Evolutionary conservation across 2,113 vertebrate species (phyloP), one percentile per base, ranked within the genome.

Genomic region (Vulpes lagopus): DNA sequence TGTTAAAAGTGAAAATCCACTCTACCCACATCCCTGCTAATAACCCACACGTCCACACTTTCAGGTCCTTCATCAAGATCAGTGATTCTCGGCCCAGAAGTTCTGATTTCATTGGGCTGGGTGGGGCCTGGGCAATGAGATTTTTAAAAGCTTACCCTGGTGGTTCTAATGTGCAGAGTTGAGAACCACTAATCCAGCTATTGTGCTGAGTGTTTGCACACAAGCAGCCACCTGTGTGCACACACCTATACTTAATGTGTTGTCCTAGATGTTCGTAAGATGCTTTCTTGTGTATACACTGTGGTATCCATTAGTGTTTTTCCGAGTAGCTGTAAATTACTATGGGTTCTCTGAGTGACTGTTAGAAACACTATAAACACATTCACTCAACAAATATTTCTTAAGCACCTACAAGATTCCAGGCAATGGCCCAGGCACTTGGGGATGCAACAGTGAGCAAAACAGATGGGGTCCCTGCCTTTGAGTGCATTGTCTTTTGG

Each of bases 281-380:
- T 30, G 30, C 64, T 17, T 76, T 86, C 76, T 76, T 83, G 43
- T 32, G 11, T 97, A n/a, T 60, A 71, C 83, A 73, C 57, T 67
- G 16, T 65, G 62, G 35, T 53, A 23, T 17, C 79, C 32, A 64
- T 76, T 62, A 43, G 22, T 43, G 23, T 69, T 83, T 92, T 96
- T 95, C 76, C 32, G 32, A 91, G 20, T 84, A 59, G 43, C 76
- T 84, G 69, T 87, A 71, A 91, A 55, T 84, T 93, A 93, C 74
- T 53, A 17, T 81, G 65, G 35, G 49, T 88, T 97, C 57, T 81
- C 88, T 49, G 15, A 88, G 59, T 87, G 59, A 49, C 78, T 55
- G 19, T 55, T 76, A 49, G 35, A 89, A 32, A 78, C 55, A 49
- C 62, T 38, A 30, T 64, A 35, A 85, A 93, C 57, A 74, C 64